phyloP scores from a whole-genome alignment of 2,113 vertebrate species.

The Mola mola region DNA sequence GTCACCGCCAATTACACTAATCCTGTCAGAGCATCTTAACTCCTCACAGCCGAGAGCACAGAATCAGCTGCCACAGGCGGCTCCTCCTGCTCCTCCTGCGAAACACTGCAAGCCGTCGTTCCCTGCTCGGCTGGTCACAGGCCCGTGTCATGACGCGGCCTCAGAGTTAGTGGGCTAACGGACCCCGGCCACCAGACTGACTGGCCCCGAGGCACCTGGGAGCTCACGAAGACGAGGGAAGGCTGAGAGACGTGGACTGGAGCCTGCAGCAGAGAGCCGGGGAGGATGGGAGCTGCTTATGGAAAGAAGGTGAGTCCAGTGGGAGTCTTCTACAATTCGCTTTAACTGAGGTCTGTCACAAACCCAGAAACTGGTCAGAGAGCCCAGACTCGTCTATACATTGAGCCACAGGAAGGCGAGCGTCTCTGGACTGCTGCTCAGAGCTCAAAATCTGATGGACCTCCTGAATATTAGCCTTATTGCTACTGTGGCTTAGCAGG shows the following conservation, averaged over 20 bases:
- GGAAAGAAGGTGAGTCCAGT: constrained; percentile 68
- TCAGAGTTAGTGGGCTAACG: constrained; percentile 5
- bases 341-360: no score
- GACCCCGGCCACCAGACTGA: constrained; percentile 20
- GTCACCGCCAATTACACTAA: constrained; percentile 48
- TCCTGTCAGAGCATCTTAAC: constrained; percentile 58
- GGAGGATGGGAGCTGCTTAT: constrained; percentile 61
- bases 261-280: constrained; percentile 7
- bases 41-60: constrained; percentile 52
- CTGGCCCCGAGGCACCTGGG: constrained; percentile 12
- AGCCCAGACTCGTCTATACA: no score
- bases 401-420: no score
- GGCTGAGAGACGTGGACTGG: constrained; percentile 1
- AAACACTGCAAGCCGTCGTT: no score
- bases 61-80: constrained; percentile 62
- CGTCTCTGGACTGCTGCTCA: no score
- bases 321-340: no score
- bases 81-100: constrained; percentile 17
- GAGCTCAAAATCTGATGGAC: no score
- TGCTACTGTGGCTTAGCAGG: no score
- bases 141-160: no score
- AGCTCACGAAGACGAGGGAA: background rate
- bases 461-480: no score
- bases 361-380: no score
- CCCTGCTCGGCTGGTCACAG: no score